Base-by-base conservation (phyloP, 2,797 vertebrate species). In the Buphagus erythrorhynchus region DNA sequence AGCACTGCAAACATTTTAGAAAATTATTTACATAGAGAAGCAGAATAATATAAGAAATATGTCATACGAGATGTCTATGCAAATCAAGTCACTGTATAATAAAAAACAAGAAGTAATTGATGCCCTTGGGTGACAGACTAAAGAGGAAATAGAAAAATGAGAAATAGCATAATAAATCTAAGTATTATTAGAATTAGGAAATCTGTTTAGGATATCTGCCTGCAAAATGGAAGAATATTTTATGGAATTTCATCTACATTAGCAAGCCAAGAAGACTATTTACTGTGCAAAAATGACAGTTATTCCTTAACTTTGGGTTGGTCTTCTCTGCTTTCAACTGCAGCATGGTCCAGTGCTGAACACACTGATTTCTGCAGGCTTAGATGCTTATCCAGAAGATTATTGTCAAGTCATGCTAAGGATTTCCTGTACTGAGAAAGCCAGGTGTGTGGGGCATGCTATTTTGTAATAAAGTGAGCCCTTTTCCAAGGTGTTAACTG, bases 11-110 rank as follows among this genome's bases (percentile, higher is more conserved):
- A 54, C 16, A 52, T 91, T 92, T 91, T 76, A 95, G 91, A 93
- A 66, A 80, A 80, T 80, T 94, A 91, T 95, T 96, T 93, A 69
- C 42, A 45, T 15, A 22, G 71, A 79, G 85, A 87, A 90, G 67
- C 33, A 54, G 22, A 86, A 45, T 72, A 90, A 77, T 51, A 20
- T 28, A 46, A 67, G 52, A 61, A 93, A 69, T 59, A 68, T n/a
- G 21, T 95, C 51, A 61, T 31, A 51, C 0, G 1, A 61, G 29
- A 36, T 22, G 12, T 24, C n/a, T 92, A 35, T 80, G 91, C 43
- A 92, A 91, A 90, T 90, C 36, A 88, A 65, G n/a, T 45, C 57
- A 75, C 63, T 19, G 36, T 89, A 54, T 68, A 61, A 68, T 57
- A 61, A 89, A 81, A 86, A 49, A 7, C 59, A 93, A 55, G 17